phyloP scores from a whole-genome alignment of 2,888 invertebrate genomes.

The Meandrusa payeni region DNA sequence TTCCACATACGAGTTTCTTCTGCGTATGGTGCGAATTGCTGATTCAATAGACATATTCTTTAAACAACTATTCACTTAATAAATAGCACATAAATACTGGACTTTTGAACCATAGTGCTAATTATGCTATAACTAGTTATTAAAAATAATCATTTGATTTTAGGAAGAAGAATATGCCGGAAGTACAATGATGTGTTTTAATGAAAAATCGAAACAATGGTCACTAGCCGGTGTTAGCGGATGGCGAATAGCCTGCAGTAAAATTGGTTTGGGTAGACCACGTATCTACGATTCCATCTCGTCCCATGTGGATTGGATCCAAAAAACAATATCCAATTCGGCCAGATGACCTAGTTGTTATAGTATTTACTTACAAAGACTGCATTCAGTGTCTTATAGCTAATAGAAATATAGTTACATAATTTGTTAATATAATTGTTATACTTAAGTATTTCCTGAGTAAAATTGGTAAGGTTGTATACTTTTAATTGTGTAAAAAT shows the following conservation, averaged over 20 bases:
- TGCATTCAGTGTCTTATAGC: slow-evolving; percentile 39
- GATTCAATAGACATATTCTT: no score
- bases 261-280: slow-evolving; percentile 88
- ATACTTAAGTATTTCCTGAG: slow-evolving; percentile 24
- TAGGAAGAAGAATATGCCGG: slow-evolving; percentile 95
- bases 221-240: slow-evolving; percentile 89
- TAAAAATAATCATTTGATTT: slow-evolving; percentile 4
- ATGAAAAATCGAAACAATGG: slow-evolving; percentile 87
- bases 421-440: slow-evolving; percentile 29
- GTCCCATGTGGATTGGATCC: slow-evolving; percentile 93
- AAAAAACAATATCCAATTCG: slow-evolving; percentile 84
- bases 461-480: not conserved
- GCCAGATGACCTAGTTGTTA: slow-evolving; percentile 55
- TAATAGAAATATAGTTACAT: slow-evolving; percentile 11
- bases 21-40: no score
- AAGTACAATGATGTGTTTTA: slow-evolving; percentile 91
- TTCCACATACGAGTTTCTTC: no score
- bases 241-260: slow-evolving; percentile 92
- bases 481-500: slow-evolving; percentile 7
- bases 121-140: no score
- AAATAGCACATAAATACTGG: no score
- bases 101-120: no score
- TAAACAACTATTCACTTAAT: no score
- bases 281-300: slow-evolving; percentile 91
- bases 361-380: slow-evolving; percentile 43